Conservation (phyloP, 2,113 vertebrate genomes). For the Arizona elegans region DNA sequence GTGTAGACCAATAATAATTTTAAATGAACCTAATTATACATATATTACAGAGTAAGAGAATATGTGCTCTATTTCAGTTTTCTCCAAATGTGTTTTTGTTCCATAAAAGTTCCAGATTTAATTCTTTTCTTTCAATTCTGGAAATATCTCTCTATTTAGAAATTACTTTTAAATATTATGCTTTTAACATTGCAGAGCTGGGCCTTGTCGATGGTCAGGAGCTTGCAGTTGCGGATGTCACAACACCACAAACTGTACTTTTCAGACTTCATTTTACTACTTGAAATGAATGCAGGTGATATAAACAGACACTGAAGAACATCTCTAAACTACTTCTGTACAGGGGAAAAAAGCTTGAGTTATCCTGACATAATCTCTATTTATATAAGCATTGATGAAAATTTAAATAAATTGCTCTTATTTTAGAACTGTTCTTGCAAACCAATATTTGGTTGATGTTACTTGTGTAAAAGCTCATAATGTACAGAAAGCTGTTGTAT, state of each 20-base stretch:
- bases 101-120: neutral
- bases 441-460: constrained; percentile 70
- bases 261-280: constrained; percentile 91
- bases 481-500: constrained; percentile 57
- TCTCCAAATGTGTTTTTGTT: neutral
- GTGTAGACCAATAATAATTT: neutral
- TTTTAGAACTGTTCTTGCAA: constrained; percentile 61
- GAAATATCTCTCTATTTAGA: neutral
- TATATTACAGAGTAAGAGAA: neutral
- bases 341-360: constrained; percentile 45
- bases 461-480: constrained; percentile 63
- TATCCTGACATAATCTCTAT: constrained; percentile 49
- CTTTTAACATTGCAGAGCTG: constrained; percentile 72
- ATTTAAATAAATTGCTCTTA: constrained; percentile 54
- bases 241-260: constrained; percentile 90
- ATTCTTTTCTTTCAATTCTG: neutral
- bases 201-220: constrained; percentile 89
- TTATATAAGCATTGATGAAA: constrained; percentile 61
- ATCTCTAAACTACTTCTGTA: constrained; percentile 36
- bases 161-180: neutral
- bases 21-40: neutral
- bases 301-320: constrained; percentile 35
- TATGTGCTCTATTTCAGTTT: neutral
- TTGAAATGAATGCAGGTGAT: constrained; percentile 64
- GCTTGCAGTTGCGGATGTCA: constrained; percentile 90